A percentile compares a stretch with the other conserved stretches of the same genome.
Evolutionary conservation across 2,888 invertebrate genomes (phyloP).

Genomic region (Platerodrilus igneus): DNA sequence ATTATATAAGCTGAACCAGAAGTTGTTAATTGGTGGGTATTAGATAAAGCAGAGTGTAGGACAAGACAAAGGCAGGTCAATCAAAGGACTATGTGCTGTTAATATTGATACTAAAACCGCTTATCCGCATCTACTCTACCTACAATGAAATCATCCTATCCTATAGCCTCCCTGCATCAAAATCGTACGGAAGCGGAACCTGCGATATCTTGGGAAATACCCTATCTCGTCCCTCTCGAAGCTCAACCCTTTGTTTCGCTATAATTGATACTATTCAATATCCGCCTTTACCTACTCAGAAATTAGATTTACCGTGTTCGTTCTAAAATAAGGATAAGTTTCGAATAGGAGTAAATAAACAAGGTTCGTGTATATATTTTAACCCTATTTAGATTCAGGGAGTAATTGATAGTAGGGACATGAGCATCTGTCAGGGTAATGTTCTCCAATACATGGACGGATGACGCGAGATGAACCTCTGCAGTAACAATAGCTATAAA

Average conservation of each 20-base stretch:
- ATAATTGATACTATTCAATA: conserved; percentile 33
- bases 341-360: too few relatives aligned
- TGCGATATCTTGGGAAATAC: conserved; percentile 32
- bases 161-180: conserved; percentile 26
- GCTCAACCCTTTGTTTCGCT: conserved; percentile 35
- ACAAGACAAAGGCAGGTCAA: conserved; percentile 19
- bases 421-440: conserved; percentile 38
- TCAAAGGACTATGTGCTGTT: conserved; percentile 19
- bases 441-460: conserved; percentile 34
- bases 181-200: conserved; percentile 33
- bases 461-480: conserved; percentile 37
- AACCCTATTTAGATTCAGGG: conserved; percentile 19
- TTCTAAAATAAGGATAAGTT: too few relatives aligned
- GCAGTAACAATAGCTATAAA: conserved; percentile 32
- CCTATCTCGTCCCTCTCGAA: conserved; percentile 27
- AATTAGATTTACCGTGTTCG: too few relatives aligned
- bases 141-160: conserved; percentile 22
- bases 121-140: conserved; percentile 24
- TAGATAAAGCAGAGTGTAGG: conserved; percentile 14
- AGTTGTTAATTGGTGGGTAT: conserved; percentile 18
- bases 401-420: conserved; percentile 37
- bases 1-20: too few relatives aligned
- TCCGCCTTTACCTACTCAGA: conserved; percentile 22
- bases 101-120: conserved; percentile 20
- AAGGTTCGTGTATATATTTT: conserved; percentile 8